A percentile compares a stretch with the other conserved stretches of the same genome.
These are phyloP conservation scores for Siniperca scherzeri DNA, from an alignment of 2,797 vertebrate species.

Conservation along the genomic window DNA sequence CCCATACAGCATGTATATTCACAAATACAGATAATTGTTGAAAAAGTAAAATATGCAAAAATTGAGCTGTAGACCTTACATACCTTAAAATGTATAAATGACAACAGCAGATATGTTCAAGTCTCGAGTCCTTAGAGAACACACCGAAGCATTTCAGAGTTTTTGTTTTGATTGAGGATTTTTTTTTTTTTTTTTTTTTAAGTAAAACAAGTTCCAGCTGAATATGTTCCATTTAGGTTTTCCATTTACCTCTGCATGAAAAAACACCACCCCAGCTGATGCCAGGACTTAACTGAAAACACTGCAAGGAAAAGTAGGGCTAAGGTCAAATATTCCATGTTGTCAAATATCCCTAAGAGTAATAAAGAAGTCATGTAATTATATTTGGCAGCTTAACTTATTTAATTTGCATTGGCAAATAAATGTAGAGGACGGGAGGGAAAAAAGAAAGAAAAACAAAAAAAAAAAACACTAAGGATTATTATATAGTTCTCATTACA, in stretches of 20 bases:
- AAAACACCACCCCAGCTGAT: constrained; percentile 84
- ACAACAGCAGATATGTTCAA: neutral
- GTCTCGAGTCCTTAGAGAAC: neutral
- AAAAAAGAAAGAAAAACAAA: neutral
- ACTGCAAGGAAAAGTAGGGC: constrained; percentile 89
- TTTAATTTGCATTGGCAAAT: neutral
- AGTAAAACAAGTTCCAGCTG: constrained; percentile 90
- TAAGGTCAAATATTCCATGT: constrained; percentile 83
- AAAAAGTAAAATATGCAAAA: neutral
- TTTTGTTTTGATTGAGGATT: constrained; percentile 83
- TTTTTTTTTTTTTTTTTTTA: constrained; percentile 14
- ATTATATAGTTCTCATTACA: constrained; percentile 26
- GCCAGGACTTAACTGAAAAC: constrained; percentile 94
- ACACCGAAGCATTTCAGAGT: constrained; percentile 84
- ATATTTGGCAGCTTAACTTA: constrained; percentile 48
- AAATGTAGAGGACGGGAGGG: neutral
- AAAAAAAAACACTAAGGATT: neutral
- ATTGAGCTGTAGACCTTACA: neutral
- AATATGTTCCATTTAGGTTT: constrained; percentile 90
- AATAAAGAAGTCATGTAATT: constrained; percentile 85
- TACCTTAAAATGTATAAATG: neutral
- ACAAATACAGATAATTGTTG: neutral
- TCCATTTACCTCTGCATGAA: constrained; percentile 91
- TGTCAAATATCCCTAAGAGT: constrained; percentile 87
- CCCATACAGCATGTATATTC: neutral